A percentile compares a stretch with the other conserved stretches of the same genome.
Conservation (phyloP, 2,888 invertebrate genomes). For the Drosophila multiciliata region DNA sequence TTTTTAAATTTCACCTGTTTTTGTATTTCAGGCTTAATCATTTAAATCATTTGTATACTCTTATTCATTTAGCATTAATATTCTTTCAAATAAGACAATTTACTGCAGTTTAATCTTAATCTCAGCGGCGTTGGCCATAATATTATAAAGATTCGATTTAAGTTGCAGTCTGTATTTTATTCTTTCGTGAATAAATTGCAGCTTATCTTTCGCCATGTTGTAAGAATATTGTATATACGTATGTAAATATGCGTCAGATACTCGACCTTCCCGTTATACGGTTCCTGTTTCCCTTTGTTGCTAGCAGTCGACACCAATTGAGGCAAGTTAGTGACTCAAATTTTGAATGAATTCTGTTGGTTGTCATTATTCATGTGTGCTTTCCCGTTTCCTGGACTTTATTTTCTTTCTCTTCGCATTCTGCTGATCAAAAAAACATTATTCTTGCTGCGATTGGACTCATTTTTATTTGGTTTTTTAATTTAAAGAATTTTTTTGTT, state of each 20-base stretch:
- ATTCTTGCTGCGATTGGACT: constrained; percentile 34
- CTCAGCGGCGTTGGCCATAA: neutral
- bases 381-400: constrained; percentile 57
- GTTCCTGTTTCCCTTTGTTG: constrained; percentile 38
- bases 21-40: neutral
- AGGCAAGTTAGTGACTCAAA: constrained; percentile 66
- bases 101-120: neutral
- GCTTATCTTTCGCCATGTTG: neutral
- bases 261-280: constrained; percentile 1
- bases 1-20: neutral
- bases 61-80: neutral
- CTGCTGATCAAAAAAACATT: constrained; percentile 54
- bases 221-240: constrained; percentile 1
- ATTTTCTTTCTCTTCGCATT: constrained; percentile 61
- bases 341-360: constrained; percentile 40
- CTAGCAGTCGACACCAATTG: constrained; percentile 27
- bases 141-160: neutral
- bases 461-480: constrained; percentile 13
- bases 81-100: neutral
- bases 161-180: neutral
- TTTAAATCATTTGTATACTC: neutral
- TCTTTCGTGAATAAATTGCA: neutral
- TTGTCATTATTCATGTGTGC: constrained; percentile 36
- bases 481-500: neutral
- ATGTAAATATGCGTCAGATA: neutral